These are phyloP conservation scores for Bergia puertoricense DNA, from an alignment of 92 coral and sea anemone genomes.

Conservation along the genomic window DNA sequence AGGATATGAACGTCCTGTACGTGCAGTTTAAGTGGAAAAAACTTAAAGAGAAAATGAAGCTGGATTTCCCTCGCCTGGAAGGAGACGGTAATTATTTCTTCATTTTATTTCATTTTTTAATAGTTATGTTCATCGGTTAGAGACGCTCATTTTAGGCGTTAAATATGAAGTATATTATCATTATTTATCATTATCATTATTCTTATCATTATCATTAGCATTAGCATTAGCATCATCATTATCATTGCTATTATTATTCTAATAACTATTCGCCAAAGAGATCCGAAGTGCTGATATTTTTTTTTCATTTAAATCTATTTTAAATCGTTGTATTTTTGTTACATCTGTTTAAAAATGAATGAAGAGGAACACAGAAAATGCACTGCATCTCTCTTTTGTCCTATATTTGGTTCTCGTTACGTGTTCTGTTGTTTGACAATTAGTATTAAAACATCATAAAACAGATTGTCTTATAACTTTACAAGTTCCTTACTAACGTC, in stretches of 20 bases:
- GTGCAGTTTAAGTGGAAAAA: slow-evolving; percentile 31
- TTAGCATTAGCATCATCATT: neutral
- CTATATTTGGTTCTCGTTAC: no score
- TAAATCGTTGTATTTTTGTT: neutral
- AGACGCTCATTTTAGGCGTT: no score
- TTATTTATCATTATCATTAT: neutral
- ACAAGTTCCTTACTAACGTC: neutral
- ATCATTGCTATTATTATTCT: neutral
- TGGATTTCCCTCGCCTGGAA: slow-evolving; percentile 6
- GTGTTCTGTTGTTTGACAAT: no score
- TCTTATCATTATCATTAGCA: neutral
- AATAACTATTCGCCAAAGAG: neutral
- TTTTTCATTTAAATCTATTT: no score
- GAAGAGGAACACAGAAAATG: neutral
- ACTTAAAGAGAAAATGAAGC: slow-evolving; percentile 24
- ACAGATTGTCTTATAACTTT: no score
- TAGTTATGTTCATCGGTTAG: neutral
- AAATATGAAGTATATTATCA: no score
- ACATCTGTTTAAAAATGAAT: neutral
- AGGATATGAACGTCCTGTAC: neutral
- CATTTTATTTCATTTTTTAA: neutral
- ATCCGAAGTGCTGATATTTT: no score
- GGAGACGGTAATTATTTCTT: slow-evolving; percentile 9
- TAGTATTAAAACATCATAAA: no score
- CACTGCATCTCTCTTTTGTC: no score